Conservation (phyloP, 2,113 vertebrate species). For the Mormoops blainvillei region DNA sequence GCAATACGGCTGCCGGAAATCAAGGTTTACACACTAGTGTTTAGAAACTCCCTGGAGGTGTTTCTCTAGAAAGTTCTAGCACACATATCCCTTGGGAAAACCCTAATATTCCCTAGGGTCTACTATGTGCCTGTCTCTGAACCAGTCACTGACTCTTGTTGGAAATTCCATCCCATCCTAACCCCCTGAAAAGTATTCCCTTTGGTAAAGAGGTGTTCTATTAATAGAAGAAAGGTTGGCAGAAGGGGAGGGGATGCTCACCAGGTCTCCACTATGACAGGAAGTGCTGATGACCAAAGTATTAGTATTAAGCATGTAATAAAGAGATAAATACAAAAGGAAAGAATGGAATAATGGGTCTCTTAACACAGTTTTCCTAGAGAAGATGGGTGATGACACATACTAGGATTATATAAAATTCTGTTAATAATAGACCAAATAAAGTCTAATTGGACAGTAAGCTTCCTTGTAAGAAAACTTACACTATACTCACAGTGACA, state of each 20-base stretch:
- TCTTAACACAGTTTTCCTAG: not conserved
- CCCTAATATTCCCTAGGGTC: not conserved
- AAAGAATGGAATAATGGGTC: not conserved
- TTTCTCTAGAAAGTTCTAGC: not conserved
- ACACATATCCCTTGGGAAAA: not conserved
- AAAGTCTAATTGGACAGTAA: slow-evolving; percentile 27
- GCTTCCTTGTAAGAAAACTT: slow-evolving; percentile 1
- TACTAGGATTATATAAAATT: not conserved
- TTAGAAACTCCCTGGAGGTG: not conserved
- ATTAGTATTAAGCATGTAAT: not conserved
- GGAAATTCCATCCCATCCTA: not conserved
- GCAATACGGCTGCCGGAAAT: not conserved
- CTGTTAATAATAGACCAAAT: slow-evolving; percentile 25
- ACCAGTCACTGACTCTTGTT: not conserved
- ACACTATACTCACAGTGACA: not conserved
- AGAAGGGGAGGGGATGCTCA: rapidly evolving
- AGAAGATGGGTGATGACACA: not conserved
- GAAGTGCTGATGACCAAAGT: not conserved
- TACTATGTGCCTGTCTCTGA: not conserved
- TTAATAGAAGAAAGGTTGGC: not conserved
- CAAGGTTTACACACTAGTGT: not conserved
- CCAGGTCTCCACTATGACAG: not conserved
- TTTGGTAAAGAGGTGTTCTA: not conserved
- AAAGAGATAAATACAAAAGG: not conserved
- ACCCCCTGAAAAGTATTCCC: not conserved